phyloP scores from a whole-genome alignment of 2,888 invertebrate species.

The Apamea monoglypha region DNA sequence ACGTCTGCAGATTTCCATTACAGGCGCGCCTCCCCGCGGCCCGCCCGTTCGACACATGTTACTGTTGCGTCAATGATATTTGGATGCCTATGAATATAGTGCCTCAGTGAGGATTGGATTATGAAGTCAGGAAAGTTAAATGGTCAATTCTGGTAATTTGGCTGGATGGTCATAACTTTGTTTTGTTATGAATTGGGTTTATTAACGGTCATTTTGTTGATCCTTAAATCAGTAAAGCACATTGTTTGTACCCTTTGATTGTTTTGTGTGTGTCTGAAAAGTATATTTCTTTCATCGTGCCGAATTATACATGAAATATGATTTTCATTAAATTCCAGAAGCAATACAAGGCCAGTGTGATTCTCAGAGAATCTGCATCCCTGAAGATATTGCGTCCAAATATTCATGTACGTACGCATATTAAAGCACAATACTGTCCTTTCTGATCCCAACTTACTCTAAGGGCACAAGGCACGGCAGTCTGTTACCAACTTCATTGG shows the following conservation, averaged over 20 bases:
- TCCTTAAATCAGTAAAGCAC: not conserved
- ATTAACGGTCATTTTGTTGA: not conserved
- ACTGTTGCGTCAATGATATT: slow-evolving; percentile 57
- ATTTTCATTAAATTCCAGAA: not conserved
- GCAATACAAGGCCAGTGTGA: not conserved
- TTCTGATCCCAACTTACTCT: slow-evolving; percentile 67
- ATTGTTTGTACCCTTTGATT: not conserved
- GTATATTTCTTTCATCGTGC: not conserved
- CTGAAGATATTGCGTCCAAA: not conserved
- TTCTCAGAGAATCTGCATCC: not conserved
- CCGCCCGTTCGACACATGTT: slow-evolving; percentile 67
- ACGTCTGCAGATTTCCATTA: slow-evolving; percentile 85
- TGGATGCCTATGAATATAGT: slow-evolving; percentile 50
- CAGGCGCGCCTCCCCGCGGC: slow-evolving; percentile 73
- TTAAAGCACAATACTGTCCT: slow-evolving; percentile 32
- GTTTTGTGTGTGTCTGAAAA: not conserved
- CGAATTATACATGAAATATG: not conserved
- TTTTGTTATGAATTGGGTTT: not conserved
- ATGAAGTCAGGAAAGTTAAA: not conserved
- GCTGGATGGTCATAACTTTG: not conserved
- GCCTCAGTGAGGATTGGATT: slow-evolving; percentile 46
- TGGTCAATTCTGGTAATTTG: not conserved
- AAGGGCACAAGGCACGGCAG: slow-evolving; percentile 74
- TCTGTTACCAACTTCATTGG: slow-evolving; percentile 87
- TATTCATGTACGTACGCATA: not conserved